Percentiles rank a stretch among this genome's conserved stretches.
phyloP scores from a whole-genome alignment of 2,888 invertebrate genomes.

The Pterobdella sp. region DNA sequence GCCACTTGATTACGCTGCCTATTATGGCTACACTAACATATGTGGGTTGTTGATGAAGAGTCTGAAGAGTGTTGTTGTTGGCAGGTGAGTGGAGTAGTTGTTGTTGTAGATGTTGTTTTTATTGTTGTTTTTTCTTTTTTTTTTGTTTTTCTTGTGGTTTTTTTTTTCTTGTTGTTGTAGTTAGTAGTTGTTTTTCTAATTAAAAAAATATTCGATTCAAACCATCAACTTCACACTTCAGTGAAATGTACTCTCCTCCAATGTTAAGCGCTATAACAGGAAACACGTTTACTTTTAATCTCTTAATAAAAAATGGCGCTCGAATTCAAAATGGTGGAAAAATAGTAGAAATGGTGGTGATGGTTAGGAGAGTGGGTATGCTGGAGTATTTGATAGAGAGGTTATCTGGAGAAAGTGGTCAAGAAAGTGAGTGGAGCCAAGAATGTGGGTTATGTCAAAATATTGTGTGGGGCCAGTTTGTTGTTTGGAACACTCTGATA shows the following conservation, averaged over 20 bases:
- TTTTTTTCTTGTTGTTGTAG: neutral
- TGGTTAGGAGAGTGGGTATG: neutral
- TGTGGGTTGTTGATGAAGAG: neutral
- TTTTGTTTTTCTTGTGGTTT: neutral
- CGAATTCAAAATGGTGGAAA: neutral
- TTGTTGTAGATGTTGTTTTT: neutral
- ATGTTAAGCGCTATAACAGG: slow-evolving; percentile 13
- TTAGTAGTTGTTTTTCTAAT: neutral
- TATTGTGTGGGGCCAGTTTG: no score
- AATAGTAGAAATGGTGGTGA: neutral
- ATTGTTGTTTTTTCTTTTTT: neutral
- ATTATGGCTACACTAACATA: neutral
- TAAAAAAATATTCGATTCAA: neutral
- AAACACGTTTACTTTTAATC: neutral
- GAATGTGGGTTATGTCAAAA: no score
- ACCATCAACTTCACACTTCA: neutral
- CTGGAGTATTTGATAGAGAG: neutral
- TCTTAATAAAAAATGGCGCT: neutral
- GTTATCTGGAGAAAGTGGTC: neutral
- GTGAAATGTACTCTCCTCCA: neutral
- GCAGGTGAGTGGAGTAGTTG: neutral
- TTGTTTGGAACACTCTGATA: no score
- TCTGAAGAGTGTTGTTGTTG: neutral
- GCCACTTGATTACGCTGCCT: neutral
- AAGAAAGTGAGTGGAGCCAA: neutral